Base-by-base conservation (phyloP, 2,113 vertebrate genomes). In the Sciurus niger region DNA sequence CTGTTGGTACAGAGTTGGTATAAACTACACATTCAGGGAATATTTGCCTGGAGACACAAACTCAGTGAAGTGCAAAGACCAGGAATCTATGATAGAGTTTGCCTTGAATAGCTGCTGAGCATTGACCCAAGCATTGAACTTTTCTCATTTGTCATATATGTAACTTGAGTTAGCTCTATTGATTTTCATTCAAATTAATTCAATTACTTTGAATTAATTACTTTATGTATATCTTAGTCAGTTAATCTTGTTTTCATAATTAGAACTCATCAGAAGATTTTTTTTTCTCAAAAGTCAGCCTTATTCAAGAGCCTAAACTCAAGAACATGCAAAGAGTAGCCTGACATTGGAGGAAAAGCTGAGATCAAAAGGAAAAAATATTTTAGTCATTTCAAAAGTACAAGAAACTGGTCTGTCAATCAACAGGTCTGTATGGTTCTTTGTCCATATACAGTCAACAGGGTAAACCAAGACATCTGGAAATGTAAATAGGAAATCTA, bases 231-330 rank as follows among this genome's bases (percentile, higher is more conserved):
- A 58, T 60, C 22, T 95, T 40, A 40, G n/a, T 70, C n/a, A 34
- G 48, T 14, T 34, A 46, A 30, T 53, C 32, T 96, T 16, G 7
- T 40, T 83, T 94, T 86, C 22, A 84, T 9, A 68, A 30, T 80
- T 12, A 70, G 28, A 76, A 48, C 2, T 87, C 48, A 84, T 40
- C 40, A 17, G 43, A 82, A 79, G 34, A 55, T 3, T 46, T 84
- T 90, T 90, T 67, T 32, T 93, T 92, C 58, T 70, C 18, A 63
- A 79, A 80, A 84, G 24, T 65, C n/a, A 90, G 20, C 60, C 25
- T 86, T 83, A 24, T n/a, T 53, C 16, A 1, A 80, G 43, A 88
- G 1, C 22, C 28, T 32, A 34, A 40, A 46, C 11, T 48, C 25
- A 46, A 78, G 12, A 67, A 76, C 2, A 34, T 30, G 37, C 2